Percentiles rank a stretch among this genome's conserved stretches.
These are phyloP conservation scores for Petrophora chlorosata DNA, from an alignment of 2,888 invertebrate species.

Conservation along the genomic window DNA sequence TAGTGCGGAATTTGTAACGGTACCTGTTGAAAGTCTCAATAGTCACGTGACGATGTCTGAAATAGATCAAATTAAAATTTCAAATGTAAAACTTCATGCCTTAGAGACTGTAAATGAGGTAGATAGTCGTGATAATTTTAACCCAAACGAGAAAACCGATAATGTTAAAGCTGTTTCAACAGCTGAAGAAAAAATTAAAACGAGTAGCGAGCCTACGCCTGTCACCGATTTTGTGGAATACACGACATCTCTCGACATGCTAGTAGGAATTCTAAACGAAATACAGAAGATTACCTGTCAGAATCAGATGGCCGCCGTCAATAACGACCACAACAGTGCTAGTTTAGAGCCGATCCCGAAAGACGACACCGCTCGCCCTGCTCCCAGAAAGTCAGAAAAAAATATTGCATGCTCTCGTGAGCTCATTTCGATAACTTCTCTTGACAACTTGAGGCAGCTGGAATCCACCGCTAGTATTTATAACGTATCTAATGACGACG, in stretches of 20 bases:
- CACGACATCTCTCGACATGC: slow-evolving; percentile 67
- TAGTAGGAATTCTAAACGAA: slow-evolving; percentile 71
- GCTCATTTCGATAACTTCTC: slow-evolving; percentile 51
- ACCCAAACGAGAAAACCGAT: neutral
- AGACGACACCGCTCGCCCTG: slow-evolving; percentile 36
- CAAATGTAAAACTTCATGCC: neutral
- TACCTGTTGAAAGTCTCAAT: neutral
- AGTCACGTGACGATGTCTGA: neutral
- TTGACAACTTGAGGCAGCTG: slow-evolving; percentile 52
- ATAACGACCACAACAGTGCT: slow-evolving; percentile 35
- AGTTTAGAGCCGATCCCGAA: slow-evolving; percentile 50
- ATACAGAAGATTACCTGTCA: slow-evolving; percentile 69
- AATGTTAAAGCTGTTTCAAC: neutral
- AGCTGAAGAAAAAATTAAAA: no score
- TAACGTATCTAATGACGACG: slow-evolving; percentile 45
- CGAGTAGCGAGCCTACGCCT: neutral
- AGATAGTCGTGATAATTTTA: neutral
- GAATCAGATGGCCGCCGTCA: slow-evolving; percentile 28
- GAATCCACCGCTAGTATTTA: slow-evolving; percentile 54
- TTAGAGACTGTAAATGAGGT: neutral
- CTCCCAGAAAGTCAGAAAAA: slow-evolving; percentile 33
- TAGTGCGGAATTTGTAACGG: neutral
- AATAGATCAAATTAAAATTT: neutral
- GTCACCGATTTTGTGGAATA: slow-evolving; percentile 46
- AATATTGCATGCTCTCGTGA: slow-evolving; percentile 42